Evolutionary conservation across 2,888 invertebrate genomes (phyloP), one percentile per base, ranked within the genome.

Genomic region (Phengaris alcon): DNA sequence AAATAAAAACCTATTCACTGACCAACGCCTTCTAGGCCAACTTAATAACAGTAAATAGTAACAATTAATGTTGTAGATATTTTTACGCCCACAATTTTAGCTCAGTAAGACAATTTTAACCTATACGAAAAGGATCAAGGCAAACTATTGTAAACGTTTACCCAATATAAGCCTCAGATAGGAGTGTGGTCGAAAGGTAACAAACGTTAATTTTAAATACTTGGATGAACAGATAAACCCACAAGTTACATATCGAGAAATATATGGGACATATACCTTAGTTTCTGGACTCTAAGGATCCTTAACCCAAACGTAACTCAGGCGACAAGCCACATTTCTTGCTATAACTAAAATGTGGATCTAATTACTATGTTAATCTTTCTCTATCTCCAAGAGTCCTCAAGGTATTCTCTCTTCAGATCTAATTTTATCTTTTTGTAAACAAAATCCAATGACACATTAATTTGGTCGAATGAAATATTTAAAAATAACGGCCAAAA

Each of bases 211-310:
- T 64, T 64, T 64, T 64, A 64, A 64, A 64, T 64, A 64, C 64
- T 64, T 64, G 35, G 13, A 64, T 64, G 64, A 64, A 64, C 64
- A 64, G 64, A 64, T 64, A 64, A 44, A 44, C 64, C 64, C 64
- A 64, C 64, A 64, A 64, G 35, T 6, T 44, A 64, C 64, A 44
- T 64, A 64, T 35, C 5, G 64, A 52, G 48, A 48, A 6, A 48
- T 48, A 10, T 52, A 52, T 10, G 22, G 64, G 44, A 44, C 7
- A 64, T 64, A 22, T 64, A 64, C 64, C 64, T 64, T 64, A 64
- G 64, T 64, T 64, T 44, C 35, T 35, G 64, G 64, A 44, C 64
- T 44, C 35, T 12, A 35, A 35, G 35, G 12, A 12, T 64, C 64
- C 35, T 64, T 64, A 10, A 64, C 64, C 64, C 64, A 22, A 64